A percentile compares a stretch with the other conserved stretches of the same genome.
Conservation (phyloP, 2,888 invertebrate genomes). For the Palloptera scutellata region DNA sequence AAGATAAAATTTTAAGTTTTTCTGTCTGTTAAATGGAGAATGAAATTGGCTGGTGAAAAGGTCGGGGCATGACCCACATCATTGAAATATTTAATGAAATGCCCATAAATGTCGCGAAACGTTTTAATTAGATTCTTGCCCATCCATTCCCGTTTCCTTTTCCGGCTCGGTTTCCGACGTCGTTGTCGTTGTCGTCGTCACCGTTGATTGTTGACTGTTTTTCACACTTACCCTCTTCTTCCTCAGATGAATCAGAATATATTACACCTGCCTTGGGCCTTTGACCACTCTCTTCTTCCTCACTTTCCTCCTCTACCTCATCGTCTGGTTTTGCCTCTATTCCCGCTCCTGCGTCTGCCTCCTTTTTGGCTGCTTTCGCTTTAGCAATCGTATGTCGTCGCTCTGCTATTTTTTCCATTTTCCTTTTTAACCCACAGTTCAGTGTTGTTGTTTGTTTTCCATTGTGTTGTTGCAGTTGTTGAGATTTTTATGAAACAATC, state of each 20-base stretch:
- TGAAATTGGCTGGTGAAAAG: no score
- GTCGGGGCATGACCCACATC: no score
- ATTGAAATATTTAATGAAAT: no score
- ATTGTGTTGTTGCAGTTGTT: constrained; percentile 35
- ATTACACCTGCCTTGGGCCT: not conserved
- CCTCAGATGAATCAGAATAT: constrained; percentile 36
- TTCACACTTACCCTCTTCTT: constrained; percentile 41
- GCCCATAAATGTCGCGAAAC: no score
- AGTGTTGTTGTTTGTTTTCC: constrained; percentile 34
- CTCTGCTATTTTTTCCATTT: constrained; percentile 44
- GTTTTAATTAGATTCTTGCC: no score
- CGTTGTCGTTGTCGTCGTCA: no score
- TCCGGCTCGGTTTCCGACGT: no score
- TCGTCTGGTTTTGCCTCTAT: constrained; percentile 21
- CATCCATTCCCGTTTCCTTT: no score
- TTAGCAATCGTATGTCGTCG: constrained; percentile 28
- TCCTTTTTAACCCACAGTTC: constrained; percentile 26
- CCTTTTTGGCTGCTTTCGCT: constrained; percentile 38
- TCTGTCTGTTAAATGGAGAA: no score
- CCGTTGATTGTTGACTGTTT: not conserved
- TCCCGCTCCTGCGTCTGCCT: constrained; percentile 38
- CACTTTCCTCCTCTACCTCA: constrained; percentile 35
- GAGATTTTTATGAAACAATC: constrained; percentile 45
- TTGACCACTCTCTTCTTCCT: constrained; percentile 34
- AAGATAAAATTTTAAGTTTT: no score